Conservation (phyloP, 2,797 vertebrate species). For the Sebastes aleutianus region DNA sequence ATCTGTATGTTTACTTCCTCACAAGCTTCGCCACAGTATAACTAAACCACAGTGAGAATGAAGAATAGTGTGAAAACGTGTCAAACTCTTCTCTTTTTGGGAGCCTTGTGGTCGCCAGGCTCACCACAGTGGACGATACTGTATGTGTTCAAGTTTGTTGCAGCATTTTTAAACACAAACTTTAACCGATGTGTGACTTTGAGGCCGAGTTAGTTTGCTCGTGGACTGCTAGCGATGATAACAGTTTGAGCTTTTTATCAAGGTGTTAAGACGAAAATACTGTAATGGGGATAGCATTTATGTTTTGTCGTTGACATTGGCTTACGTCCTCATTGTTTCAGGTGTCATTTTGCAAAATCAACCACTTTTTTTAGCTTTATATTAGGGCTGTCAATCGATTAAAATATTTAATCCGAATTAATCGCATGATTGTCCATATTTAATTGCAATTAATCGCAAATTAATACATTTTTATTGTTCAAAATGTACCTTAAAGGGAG, state of each 20-base stretch:
- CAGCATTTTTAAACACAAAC: background rate
- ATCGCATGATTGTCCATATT: too few relatives aligned
- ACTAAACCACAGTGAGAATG: background rate
- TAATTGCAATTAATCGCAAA: too few relatives aligned
- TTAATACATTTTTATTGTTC: too few relatives aligned
- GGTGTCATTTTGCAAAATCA: background rate
- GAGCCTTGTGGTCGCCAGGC: constrained; percentile 2
- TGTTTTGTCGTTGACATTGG: background rate
- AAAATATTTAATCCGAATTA: too few relatives aligned
- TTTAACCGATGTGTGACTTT: background rate
- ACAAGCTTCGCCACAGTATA: background rate
- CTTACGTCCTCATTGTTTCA: background rate
- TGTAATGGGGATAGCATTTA: background rate
- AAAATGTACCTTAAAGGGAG: too few relatives aligned
- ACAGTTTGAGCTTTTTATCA: background rate
- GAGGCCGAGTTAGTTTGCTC: background rate
- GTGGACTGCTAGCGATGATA: background rate
- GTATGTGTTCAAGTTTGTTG: background rate
- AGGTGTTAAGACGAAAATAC: too few relatives aligned
- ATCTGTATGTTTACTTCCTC: background rate
- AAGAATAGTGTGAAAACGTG: constrained; percentile 7
- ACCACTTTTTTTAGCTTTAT: too few relatives aligned
- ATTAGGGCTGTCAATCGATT: too few relatives aligned
- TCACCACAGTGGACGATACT: background rate
- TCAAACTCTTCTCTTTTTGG: background rate